phyloP scores from a whole-genome alignment of 2,888 invertebrate species.

The Drosophila incognita region DNA sequence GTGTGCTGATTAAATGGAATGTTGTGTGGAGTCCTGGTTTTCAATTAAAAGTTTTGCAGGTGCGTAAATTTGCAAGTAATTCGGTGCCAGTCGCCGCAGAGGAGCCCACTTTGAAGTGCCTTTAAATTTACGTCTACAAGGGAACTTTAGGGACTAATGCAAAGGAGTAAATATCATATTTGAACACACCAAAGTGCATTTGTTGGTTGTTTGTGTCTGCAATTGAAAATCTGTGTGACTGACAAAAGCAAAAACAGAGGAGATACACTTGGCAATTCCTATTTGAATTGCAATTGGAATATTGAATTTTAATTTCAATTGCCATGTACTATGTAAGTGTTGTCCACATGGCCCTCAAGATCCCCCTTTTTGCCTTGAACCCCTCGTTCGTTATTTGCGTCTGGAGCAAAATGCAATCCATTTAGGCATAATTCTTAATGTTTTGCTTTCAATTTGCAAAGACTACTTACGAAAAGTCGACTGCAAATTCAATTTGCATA shows the following conservation, averaged over 20 bases:
- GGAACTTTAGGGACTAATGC: not conserved
- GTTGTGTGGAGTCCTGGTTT: constrained; percentile 57
- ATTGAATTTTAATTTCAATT: constrained; percentile 52
- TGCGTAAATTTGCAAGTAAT: constrained; percentile 64
- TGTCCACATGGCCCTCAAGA: constrained; percentile 59
- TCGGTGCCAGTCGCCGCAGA: constrained; percentile 19
- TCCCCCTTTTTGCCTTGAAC: not conserved
- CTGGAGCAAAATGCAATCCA: constrained; percentile 45
- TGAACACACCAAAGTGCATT: constrained; percentile 25
- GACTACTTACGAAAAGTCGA: constrained; percentile 64
- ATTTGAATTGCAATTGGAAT: constrained; percentile 31
- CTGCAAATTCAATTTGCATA: constrained; percentile 69
- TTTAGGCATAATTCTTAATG: constrained; percentile 79
- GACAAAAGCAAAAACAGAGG: constrained; percentile 54
- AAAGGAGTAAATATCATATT: constrained; percentile 40
- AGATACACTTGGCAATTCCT: constrained; percentile 2
- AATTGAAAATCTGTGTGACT: constrained; percentile 73
- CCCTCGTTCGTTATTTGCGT: not conserved
- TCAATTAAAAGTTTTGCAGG: constrained; percentile 83
- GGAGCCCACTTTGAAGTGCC: constrained; percentile 45
- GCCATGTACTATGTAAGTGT: constrained; percentile 57
- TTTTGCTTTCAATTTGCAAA: constrained; percentile 79
- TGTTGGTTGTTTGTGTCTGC: constrained; percentile 53
- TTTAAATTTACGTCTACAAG: constrained; percentile 35
- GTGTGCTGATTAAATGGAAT: constrained; percentile 59